Evolutionary conservation across 30 jellyfish, hydroid and myxozoan species (phyloP), one percentile per base, ranked within the genome.

Genomic region (Aurelia aurita complex sp. Pacific): DNA sequence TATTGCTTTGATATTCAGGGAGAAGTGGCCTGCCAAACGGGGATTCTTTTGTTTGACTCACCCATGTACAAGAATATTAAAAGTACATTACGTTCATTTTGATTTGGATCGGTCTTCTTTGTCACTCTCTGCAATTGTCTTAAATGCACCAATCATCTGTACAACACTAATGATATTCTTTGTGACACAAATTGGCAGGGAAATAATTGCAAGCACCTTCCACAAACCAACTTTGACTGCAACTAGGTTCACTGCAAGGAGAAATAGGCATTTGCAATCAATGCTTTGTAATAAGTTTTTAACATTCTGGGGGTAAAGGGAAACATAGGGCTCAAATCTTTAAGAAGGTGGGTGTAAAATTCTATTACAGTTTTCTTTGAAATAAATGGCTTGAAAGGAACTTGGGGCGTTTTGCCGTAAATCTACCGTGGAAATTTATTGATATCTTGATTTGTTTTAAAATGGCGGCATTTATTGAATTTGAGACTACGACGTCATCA

Each of bases 111-210:
- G 57, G 9, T 78, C 88, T 32, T 61, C 70, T 2, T 61, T 23
- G 55, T 78, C 88, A 64, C 72, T 69, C 38, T 55, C 68, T 14
- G 88, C 88, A 46, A 93, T 73, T 33, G 85, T 62, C 57, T 83
- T 80, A 80, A 93, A 93, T 54, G 97, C 98, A 15, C 94, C 96
- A 32, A 88, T 59, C 89, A 93, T 78, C 55, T 93, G 98, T 29
- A 88, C 85, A 4, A 93, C 42, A 76, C 89, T 93, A 38, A 93
- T 76, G n/a, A 82, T 14, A 57, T 93, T 93, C 89, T 93, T 93
- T 18, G 80, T 32, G 13, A 73, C 90, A 57, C 88, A 86, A 19
- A 93, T 70, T 3, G 98, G 98, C 63, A 83, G 83, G 46, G 90
- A 72, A 55, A 79, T 17, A 32, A 76, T 16, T 10, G 96, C 96